Evolutionary conservation across 2,113 vertebrate species (phyloP), one percentile per base, ranked within the genome.

Genomic region (Pedetes capensis): DNA sequence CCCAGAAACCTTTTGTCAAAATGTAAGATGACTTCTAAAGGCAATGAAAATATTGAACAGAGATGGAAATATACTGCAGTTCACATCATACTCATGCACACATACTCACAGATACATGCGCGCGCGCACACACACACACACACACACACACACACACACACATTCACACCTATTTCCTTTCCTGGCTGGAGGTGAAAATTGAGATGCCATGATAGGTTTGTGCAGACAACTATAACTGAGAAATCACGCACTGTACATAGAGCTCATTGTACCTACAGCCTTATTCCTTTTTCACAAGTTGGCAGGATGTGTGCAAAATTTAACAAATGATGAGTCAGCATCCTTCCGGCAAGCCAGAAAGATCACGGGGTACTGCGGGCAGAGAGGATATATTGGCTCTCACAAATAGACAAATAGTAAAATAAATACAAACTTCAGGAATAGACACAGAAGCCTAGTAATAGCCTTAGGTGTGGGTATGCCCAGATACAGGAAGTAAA

Each of bases 401-500:
- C 8, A 22, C 32, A 47, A 44, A 91, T 53, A 47, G 20, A 3
- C 6, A 78, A 12, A 29, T 4, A 20, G 13, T 22, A 20, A 59
- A 18, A 71, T 37, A 44, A 47, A 20, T 9, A 3, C 42, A 14
- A 17, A 8, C 18, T 37, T 2, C 8, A 10, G 53, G 25, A 14
- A 20, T 9, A 32, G 5, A 44, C 7, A 34, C 4, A 9, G n/a
- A 17, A 14, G 6, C 5, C 12, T 0, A 29, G 23, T 0, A 49
- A 14, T 3, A 34, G 32, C 10, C 5, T 61, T 44, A 2, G 27
- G 25, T 63, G 5, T 8, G n/a, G 6, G 51, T 2, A 29, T 3
- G 34, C 12, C 10, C 14, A 16, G 32, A 0, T 12, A 29, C 6
- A 2, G n/a, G 20, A 2, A 8, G 6, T 6, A 27, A 20, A 2